Evolutionary conservation across 1,140 invertebrate species (phyloP).

Genomic region (Acromyrmex charruanus): DNA sequence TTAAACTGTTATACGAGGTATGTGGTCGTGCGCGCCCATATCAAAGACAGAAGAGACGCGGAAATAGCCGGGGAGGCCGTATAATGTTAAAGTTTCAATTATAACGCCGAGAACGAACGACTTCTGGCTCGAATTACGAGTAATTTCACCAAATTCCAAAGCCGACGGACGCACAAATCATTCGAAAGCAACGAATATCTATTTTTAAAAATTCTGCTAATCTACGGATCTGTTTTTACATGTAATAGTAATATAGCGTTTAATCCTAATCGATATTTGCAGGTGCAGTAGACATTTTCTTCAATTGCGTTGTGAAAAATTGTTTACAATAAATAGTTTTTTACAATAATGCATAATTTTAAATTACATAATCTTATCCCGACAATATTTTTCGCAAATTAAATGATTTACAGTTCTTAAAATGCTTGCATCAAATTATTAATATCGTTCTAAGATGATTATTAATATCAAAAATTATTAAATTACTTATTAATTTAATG

Average conservation of each 20-base stretch:
- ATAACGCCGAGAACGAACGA: conserved; percentile 57
- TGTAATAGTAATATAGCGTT: background rate
- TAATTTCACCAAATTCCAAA: conserved; percentile 33
- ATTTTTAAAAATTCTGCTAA: conserved; percentile 3
- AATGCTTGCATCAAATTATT: too few relatives aligned
- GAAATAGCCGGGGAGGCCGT: conserved; percentile 32
- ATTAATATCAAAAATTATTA: too few relatives aligned
- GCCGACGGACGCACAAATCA: background rate
- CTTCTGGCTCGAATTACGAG: conserved; percentile 43
- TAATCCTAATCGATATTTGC: too few relatives aligned
- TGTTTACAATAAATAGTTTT: too few relatives aligned
- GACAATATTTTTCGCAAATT: too few relatives aligned
- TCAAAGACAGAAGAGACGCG: conserved; percentile 39
- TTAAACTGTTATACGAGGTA: conserved; percentile 65
- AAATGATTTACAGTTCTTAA: too few relatives aligned
- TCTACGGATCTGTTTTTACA: background rate
- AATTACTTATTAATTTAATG: too few relatives aligned
- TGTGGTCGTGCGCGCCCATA: conserved; percentile 38
- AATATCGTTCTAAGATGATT: too few relatives aligned
- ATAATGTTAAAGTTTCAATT: conserved; percentile 67
- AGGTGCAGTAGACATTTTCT: too few relatives aligned
- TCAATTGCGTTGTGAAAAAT: too few relatives aligned
- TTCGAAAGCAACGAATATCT: conserved; percentile 12
- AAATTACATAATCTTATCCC: too few relatives aligned
- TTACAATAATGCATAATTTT: too few relatives aligned